These are phyloP conservation scores for Macrophya alboannulata DNA, from an alignment of 2,888 invertebrate species.

Conservation along the genomic window DNA sequence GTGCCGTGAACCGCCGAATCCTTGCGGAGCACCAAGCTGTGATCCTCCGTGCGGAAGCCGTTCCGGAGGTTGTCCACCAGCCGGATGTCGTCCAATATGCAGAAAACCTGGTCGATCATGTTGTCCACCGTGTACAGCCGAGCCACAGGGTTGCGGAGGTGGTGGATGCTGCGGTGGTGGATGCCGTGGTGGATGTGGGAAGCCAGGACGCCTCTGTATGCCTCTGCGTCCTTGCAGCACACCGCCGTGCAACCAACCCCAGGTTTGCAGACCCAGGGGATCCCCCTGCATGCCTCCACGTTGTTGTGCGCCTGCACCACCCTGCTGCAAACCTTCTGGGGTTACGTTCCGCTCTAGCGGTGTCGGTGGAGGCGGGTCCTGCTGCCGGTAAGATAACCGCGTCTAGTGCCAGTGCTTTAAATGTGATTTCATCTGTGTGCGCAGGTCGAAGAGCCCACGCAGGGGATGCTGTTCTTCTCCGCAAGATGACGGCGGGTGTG, in stretches of 20 bases:
- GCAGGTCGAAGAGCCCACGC: conserved; percentile 63
- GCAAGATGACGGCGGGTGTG: conserved; percentile 58
- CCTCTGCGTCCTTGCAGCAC: conserved; percentile 66
- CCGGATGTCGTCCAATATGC: conserved; percentile 62
- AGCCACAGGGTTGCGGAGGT: conserved; percentile 67
- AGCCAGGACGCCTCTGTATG: conserved; percentile 69
- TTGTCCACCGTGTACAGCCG: conserved; percentile 63
- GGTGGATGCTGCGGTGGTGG: conserved; percentile 74
- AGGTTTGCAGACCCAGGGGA: conserved; percentile 60
- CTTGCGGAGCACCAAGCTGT: conserved; percentile 56
- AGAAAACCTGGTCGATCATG: conserved; percentile 54
- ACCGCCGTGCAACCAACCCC: conserved; percentile 65
- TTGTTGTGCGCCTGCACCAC: conserved; percentile 62
- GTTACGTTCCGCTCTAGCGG: conserved; percentile 32
- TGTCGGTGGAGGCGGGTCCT: conserved; percentile 52
- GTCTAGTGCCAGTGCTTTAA: conserved; percentile 58
- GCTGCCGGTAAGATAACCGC: conserved; percentile 66
- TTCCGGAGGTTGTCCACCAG: conserved; percentile 66
- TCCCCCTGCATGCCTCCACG: conserved; percentile 69
- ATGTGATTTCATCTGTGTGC: conserved; percentile 60
- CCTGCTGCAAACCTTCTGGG: conserved; percentile 63
- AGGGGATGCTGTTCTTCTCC: conserved; percentile 57
- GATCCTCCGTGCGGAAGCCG: conserved; percentile 62
- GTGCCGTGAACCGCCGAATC: conserved; percentile 26
- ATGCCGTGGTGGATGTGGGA: conserved; percentile 73